phyloP scores from a whole-genome alignment of 2,888 invertebrate genomes.

The Scaptomyza caliginosa region DNA sequence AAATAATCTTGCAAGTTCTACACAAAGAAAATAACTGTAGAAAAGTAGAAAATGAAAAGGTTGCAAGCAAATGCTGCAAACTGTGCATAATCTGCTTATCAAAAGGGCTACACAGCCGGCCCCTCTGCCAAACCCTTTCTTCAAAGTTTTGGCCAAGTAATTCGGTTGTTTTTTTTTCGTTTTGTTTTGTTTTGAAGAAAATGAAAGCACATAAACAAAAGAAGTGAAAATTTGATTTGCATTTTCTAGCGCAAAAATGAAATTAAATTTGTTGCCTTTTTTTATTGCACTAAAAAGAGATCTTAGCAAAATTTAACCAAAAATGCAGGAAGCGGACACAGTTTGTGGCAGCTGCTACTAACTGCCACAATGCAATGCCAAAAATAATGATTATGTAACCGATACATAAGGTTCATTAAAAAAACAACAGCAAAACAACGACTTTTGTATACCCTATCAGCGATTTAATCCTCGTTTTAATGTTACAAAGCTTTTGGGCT shows the following conservation, averaged over 20 bases:
- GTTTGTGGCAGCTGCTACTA: slow-evolving; percentile 4
- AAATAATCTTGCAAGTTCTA: slow-evolving; percentile 35
- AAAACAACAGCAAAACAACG: slow-evolving; percentile 22
- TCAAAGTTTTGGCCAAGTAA: slow-evolving; percentile 7
- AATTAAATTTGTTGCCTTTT: slow-evolving; percentile 42
- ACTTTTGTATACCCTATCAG: too few species aligned
- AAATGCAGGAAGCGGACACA: neutral
- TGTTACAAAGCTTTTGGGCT: neutral
- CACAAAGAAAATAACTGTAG: slow-evolving; percentile 21
- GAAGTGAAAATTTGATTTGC: slow-evolving; percentile 67
- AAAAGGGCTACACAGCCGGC: slow-evolving; percentile 43
- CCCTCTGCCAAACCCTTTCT: neutral
- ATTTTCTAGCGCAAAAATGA: slow-evolving; percentile 50
- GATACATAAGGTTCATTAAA: slow-evolving; percentile 47
- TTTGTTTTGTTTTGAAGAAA: slow-evolving; percentile 42
- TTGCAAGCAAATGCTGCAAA: slow-evolving; percentile 32
- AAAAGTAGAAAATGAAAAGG: slow-evolving; percentile 13
- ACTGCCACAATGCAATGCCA: slow-evolving; percentile 27
- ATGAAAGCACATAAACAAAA: slow-evolving; percentile 56
- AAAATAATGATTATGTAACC: slow-evolving; percentile 57
- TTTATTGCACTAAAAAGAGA: neutral
- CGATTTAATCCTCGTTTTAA: too few species aligned
- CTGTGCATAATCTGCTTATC: slow-evolving; percentile 69
- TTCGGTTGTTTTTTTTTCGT: too few species aligned
- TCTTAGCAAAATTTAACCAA: slow-evolving; percentile 5